Conservation (phyloP, 2,888 invertebrate genomes). For the Ectemnius lituratus region DNA sequence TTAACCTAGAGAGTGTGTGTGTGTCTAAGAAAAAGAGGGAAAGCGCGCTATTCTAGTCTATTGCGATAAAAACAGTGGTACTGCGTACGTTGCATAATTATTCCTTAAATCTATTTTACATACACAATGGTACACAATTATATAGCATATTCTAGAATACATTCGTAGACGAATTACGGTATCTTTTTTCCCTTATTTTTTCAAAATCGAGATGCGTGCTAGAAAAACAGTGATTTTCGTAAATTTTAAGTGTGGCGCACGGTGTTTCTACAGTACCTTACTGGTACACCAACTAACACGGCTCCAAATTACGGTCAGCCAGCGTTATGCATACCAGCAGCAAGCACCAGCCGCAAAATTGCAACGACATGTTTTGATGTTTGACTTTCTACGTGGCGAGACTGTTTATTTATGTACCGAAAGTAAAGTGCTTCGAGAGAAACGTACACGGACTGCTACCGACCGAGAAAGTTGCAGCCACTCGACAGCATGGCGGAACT, state of each 20-base stretch:
- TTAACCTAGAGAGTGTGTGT: slow-evolving; percentile 6
- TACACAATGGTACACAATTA: slow-evolving; percentile 4
- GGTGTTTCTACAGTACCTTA: neutral
- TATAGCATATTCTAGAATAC: too few species aligned
- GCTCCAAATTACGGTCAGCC: slow-evolving; percentile 8
- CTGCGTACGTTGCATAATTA: slow-evolving; percentile 33
- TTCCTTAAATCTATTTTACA: slow-evolving; percentile 41
- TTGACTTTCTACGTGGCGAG: slow-evolving; percentile 52
- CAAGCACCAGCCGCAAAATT: slow-evolving; percentile 37
- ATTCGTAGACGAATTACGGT: too few species aligned
- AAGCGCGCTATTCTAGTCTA: slow-evolving; percentile 14
- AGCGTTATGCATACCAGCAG: too few species aligned
- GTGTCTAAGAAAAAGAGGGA: too few species aligned
- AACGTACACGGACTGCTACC: slow-evolving; percentile 29
- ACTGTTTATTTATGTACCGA: slow-evolving; percentile 51
- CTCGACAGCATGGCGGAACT: slow-evolving; percentile 22
- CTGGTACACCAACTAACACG: neutral
- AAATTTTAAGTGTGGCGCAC: too few species aligned
- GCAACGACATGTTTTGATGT: slow-evolving; percentile 50
- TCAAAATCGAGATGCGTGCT: slow-evolving; percentile 18
- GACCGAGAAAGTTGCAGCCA: neutral
- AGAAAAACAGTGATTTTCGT: slow-evolving; percentile 37
- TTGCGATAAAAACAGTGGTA: slow-evolving; percentile 39
- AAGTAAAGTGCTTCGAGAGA: slow-evolving; percentile 36
- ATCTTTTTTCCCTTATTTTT: too few species aligned